Base-by-base conservation (phyloP, 2,888 invertebrate genomes). In the Gibbula magus region DNA sequence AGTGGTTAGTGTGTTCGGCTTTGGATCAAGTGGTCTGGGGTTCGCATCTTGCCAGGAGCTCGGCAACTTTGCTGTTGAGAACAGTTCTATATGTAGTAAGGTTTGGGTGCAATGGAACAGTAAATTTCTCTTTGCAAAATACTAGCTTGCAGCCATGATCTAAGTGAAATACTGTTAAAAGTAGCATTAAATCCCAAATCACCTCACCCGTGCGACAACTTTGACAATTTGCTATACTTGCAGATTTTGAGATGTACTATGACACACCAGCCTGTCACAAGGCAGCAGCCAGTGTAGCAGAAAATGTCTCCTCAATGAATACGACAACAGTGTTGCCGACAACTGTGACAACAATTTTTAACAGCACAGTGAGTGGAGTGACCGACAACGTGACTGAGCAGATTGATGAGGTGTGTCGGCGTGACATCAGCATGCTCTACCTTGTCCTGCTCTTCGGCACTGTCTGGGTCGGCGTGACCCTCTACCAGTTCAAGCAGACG, bases 401-500 rank as follows among this genome's bases (percentile, higher is more conserved):
- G 5, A 13, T 45, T 10, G 45, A 4, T 4, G 45, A 77, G 2
- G 79, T 29, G 0, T 94, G 94, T 89, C 92, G 92, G 80, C 90
- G 94, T 52, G 95, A 95, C 85, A 93, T 93, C 78, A 94, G 94
- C 87, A 91, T 95, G 75, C 93, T 95, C 56, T 95, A 94, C 88
- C 90, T 95, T 77, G 90, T 95, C 75, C 93, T 95, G 79, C 94
- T 94, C 92, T 92, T 95, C 56, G 95, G 94, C 78, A 95, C 95
- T 0, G 92, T 95, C 13, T 95, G 94, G 94, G 90, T 95, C 16
- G 94, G 94, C 18, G 93, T 94, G 13, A 94, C 94, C 25, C 91
- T 95, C 52, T 95, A 94, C 91, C 94, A 95, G 90, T 95, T 95
- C 89, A 94, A 94, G 82, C 94, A 94, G 89, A 94, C 94, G 94